Evolutionary conservation across 1,140 invertebrate species (phyloP), one percentile per base, ranked within the genome.

Genomic region (Elymnias hypermnestra): DNA sequence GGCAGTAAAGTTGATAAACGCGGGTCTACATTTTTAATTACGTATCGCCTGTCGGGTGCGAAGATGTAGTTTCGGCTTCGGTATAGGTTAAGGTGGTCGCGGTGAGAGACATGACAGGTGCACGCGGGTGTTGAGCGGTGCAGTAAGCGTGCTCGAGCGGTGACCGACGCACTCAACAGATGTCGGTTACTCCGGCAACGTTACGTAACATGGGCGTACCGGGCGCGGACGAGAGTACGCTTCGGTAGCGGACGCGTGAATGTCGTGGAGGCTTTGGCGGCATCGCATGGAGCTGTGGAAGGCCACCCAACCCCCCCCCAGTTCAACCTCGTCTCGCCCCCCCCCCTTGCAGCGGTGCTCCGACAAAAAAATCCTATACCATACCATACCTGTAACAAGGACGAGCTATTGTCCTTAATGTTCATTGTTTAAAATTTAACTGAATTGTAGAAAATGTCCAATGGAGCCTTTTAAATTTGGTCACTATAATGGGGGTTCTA

Each of bases 201-300:
- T 83, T 83, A 83, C 74, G 78, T 76, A 83, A 83, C 60, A 53
- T 39, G 48, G 37, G 35, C 66, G 70, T 72, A 75, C 72, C 66
- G 67, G 40, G 54, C 66, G 63, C 69, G 58, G 55, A 48, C 73
- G 75, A 67, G 60, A 40, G 21, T 22, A 45, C 72, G 72, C 75
- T 66, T 49, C 67, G 65, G 55, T 50, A 57, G 35, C 63, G 40
- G 60, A 53, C 78, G 70, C 78, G 75, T 75, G 78, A 83, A 57
- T 83, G 75, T 62, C 56, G 63, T 56, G 65, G 63, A 74, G 64
- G 59, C 72, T 72, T 69, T 37, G 60, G 42, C 57, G 33, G 53
- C 56, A 63, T 63, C 65, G 63, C 51, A 57, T 60, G 50, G 56
- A 57, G 61, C 50, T 60, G 31, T 33, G 44, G 31, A 31, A 46